These are phyloP conservation scores for Phrynocephalus forsythii DNA, from an alignment of 2,797 vertebrate genomes.

Conservation along the genomic window DNA sequence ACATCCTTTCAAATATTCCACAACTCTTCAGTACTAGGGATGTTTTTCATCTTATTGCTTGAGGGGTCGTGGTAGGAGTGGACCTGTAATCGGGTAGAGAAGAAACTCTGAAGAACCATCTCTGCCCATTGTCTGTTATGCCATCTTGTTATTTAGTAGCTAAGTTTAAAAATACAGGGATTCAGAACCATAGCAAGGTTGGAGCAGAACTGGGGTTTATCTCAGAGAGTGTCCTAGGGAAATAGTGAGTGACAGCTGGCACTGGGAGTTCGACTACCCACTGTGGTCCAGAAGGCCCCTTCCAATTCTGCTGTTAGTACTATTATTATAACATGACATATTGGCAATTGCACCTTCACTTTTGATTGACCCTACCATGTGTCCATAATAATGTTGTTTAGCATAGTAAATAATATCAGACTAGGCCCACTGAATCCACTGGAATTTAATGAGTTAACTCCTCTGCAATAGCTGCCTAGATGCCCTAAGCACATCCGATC, in stretches of 20 bases:
- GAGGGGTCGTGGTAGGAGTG: slow-evolving; percentile 37
- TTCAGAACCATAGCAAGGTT: rapidly evolving
- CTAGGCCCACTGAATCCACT: too few species aligned
- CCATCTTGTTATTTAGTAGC: background rate
- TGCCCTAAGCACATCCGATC: too few species aligned
- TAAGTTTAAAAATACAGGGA: background rate
- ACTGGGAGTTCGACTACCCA: too few species aligned
- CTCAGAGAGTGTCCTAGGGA: background rate
- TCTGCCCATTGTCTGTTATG: too few species aligned
- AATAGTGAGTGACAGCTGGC: background rate
- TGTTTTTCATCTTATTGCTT: slow-evolving; percentile 48
- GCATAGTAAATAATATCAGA: background rate
- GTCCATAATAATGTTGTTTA: too few species aligned
- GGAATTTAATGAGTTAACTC: too few species aligned
- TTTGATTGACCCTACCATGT: background rate
- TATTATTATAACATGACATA: background rate
- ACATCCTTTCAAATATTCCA: slow-evolving; percentile 25
- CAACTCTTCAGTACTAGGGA: slow-evolving; percentile 67
- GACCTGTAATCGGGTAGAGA: background rate
- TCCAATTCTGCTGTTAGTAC: too few species aligned
- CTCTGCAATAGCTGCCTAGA: too few species aligned
- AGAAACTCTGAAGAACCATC: too few species aligned
- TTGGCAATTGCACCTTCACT: too few species aligned
- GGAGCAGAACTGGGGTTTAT: background rate
- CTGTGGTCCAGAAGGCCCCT: too few species aligned